These are phyloP conservation scores for Labroides dimidiatus DNA, from an alignment of 2,797 vertebrate genomes.

Conservation along the genomic window DNA sequence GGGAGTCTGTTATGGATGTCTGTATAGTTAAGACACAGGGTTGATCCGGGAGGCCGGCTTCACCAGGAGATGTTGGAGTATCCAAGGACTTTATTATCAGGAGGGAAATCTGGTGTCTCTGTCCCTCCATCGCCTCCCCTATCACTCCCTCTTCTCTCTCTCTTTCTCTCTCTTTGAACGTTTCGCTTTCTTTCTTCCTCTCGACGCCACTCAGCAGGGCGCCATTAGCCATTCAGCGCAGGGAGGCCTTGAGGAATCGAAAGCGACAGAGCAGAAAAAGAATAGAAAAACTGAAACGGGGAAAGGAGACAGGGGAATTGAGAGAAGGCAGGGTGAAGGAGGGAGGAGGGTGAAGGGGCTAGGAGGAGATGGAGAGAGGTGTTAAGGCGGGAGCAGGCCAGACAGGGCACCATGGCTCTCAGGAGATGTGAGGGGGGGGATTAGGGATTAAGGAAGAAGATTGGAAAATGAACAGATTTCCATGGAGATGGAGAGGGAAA, in stretches of 20 bases:
- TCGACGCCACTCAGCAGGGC: constrained; percentile 73
- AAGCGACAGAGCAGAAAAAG: constrained; percentile 85
- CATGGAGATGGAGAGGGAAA: constrained; percentile 70
- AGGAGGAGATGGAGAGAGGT: constrained; percentile 52
- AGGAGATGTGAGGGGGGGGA: constrained; percentile 63
- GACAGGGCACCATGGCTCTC: constrained; percentile 55
- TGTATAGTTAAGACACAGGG: constrained; percentile 43
- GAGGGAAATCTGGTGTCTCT: constrained; percentile 60
- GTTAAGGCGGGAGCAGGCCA: constrained; percentile 42
- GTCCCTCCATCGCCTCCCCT: constrained; percentile 38
- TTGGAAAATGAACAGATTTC: constrained; percentile 63
- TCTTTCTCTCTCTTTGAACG: constrained; percentile 56
- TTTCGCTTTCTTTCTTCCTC: constrained; percentile 72
- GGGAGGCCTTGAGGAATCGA: constrained; percentile 82
- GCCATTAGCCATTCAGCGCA: constrained; percentile 82
- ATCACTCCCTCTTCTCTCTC: constrained; percentile 30
- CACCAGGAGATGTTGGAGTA: constrained; percentile 37
- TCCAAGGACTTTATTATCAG: constrained; percentile 72
- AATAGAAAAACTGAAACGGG: constrained; percentile 74
- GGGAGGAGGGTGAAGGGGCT: constrained; percentile 23
- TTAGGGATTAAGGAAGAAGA: constrained; percentile 69
- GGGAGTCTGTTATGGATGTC: constrained; percentile 63
- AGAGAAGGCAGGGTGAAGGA: constrained; percentile 18
- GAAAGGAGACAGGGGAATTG: constrained; percentile 64
- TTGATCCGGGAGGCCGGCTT: constrained; percentile 57